These are phyloP conservation scores for Bryconaethiops microstoma DNA, from an alignment of 2,797 vertebrate species.

Conservation along the genomic window DNA sequence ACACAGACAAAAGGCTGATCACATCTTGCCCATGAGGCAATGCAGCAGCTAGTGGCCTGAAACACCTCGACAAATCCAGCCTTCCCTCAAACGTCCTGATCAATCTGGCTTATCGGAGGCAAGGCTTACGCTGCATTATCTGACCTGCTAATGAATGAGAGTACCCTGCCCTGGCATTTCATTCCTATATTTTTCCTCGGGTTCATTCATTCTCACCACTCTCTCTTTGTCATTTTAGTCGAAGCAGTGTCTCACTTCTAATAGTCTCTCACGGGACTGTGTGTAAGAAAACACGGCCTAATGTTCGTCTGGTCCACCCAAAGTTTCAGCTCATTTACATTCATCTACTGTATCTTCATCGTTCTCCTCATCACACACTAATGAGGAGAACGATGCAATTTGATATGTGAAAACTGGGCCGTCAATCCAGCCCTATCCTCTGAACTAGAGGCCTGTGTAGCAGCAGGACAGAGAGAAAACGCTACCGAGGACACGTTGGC, in stretches of 20 bases:
- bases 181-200: neutral
- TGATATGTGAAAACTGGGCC: neutral
- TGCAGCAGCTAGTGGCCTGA: neutral
- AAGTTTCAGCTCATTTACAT: constrained; percentile 12
- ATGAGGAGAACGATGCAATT: neutral
- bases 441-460: neutral
- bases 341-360: neutral
- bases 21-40: neutral
- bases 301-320: neutral
- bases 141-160: constrained; percentile 5
- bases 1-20: neutral
- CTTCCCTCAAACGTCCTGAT: neutral
- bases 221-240: neutral
- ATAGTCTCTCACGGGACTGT: neutral
- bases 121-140: neutral
- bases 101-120: neutral
- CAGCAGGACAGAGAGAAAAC: neutral
- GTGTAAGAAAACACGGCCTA: neutral
- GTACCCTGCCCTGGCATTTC: neutral
- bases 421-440: neutral
- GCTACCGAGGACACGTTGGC: neutral
- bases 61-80: neutral
- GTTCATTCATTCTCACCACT: neutral
- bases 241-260: neutral
- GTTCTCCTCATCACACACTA: no score